A percentile compares a stretch with the other conserved stretches of the same genome.
phyloP scores from a whole-genome alignment of 2,888 invertebrate species.

The Protodeltote pygarga region DNA sequence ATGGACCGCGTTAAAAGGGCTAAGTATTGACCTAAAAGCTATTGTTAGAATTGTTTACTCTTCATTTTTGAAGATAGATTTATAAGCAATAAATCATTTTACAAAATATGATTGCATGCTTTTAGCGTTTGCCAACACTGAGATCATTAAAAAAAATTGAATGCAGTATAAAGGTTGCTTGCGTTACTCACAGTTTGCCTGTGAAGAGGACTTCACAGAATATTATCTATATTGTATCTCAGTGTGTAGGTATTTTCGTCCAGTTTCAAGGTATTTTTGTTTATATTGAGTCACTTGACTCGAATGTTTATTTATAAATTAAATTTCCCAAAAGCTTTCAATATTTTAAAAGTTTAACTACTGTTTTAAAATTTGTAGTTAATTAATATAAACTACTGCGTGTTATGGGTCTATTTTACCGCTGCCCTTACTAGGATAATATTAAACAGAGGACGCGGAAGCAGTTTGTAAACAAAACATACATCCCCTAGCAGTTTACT shows the following conservation, averaged over 20 bases:
- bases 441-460: constrained; percentile 58
- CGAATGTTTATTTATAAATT: constrained; percentile 13
- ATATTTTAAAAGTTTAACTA: constrained; percentile 12
- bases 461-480: constrained; percentile 73
- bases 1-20: constrained; percentile 70
- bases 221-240: constrained; percentile 25
- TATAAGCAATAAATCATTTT: background rate
- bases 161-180: no score
- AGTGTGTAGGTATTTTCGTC: constrained; percentile 21
- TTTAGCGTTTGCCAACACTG: no score
- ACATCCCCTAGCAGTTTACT: constrained; percentile 54
- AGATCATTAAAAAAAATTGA: no score
- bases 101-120: background rate
- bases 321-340: constrained; percentile 31
- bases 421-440: constrained; percentile 55
- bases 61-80: constrained; percentile 32
- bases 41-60: constrained; percentile 61
- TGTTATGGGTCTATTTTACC: constrained; percentile 38
- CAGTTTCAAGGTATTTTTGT: constrained; percentile 15
- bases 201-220: constrained; percentile 13
- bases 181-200: constrained; percentile 12
- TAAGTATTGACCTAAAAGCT: constrained; percentile 70
- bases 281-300: constrained; percentile 15
- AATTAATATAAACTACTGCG: constrained; percentile 1
- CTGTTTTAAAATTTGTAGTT: constrained; percentile 5